These are phyloP conservation scores for Leptinotarsa defecta DNA, from an alignment of 1,140 invertebrate genomes.

Conservation along the genomic window DNA sequence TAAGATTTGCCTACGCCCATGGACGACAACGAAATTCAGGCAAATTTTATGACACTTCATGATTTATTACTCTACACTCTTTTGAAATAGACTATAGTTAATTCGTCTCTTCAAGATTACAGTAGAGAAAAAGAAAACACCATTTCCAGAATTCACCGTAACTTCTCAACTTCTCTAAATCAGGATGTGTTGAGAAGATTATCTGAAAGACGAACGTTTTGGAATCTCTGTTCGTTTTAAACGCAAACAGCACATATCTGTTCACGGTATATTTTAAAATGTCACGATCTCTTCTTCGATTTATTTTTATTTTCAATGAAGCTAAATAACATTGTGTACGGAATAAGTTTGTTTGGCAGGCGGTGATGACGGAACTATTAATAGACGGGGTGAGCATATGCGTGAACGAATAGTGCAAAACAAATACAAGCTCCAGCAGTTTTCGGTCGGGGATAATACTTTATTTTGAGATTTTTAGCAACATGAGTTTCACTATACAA, in stretches of 20 bases:
- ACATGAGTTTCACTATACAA: too few species aligned
- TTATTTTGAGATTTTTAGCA: too few species aligned
- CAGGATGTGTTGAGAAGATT: not conserved
- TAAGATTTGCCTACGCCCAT: too few species aligned
- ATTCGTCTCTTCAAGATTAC: too few species aligned
- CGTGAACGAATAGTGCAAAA: not conserved
- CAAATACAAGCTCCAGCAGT: not conserved
- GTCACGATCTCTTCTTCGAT: conserved; percentile 36
- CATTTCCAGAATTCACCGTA: not conserved
- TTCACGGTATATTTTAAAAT: conserved; percentile 43
- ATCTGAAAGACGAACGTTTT: conserved; percentile 25
- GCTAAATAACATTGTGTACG: conserved; percentile 29
- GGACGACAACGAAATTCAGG: too few species aligned
- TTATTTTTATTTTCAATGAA: conserved; percentile 42
- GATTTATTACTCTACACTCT: too few species aligned
- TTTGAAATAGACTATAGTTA: too few species aligned
- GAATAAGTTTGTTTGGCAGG: not conserved
- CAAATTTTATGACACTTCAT: too few species aligned
- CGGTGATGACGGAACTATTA: conserved; percentile 5
- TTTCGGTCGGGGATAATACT: too few species aligned
- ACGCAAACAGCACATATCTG: conserved; percentile 39
- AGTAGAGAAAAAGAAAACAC: too few species aligned
- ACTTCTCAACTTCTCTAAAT: not conserved
- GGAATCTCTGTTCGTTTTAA: conserved; percentile 29
- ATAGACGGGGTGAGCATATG: not conserved